Evolutionary conservation across 2,888 invertebrate species (phyloP).

Genomic region (Thelaira solivaga): DNA sequence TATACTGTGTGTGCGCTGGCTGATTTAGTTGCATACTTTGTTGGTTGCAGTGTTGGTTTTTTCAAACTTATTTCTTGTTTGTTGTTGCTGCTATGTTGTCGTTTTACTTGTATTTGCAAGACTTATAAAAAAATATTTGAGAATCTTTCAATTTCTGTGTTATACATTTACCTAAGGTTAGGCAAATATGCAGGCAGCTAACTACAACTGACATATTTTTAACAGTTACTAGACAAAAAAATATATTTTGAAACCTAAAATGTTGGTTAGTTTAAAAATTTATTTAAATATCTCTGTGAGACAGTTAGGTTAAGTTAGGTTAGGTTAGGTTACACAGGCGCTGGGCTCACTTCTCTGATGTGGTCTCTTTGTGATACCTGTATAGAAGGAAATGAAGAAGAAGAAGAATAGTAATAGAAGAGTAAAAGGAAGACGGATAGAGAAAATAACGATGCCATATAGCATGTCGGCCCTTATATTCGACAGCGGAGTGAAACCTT

Average conservation of each 20-base stretch:
- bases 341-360: too few relatives aligned
- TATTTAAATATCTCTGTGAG: neutral
- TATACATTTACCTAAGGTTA: constrained; percentile 63
- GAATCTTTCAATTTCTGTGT: constrained; percentile 25
- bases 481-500: too few relatives aligned
- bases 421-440: too few relatives aligned
- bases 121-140: constrained; percentile 42
- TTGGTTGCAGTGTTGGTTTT: too few relatives aligned
- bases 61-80: constrained; percentile 4
- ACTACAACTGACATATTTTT: constrained; percentile 47
- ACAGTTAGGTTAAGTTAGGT: too few relatives aligned
- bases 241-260: neutral
- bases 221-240: constrained; percentile 51
- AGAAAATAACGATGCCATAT: too few relatives aligned
- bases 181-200: constrained; percentile 64
- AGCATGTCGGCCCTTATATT: too few relatives aligned
- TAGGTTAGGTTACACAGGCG: too few relatives aligned
- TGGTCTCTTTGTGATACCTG: too few relatives aligned
- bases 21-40: constrained; percentile 24
- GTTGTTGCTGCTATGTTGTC: neutral
- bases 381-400: too few relatives aligned
- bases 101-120: constrained; percentile 25
- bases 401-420: too few relatives aligned
- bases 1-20: neutral
- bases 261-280: neutral